Evolutionary conservation across 2,797 vertebrate genomes (phyloP), one percentile per base, ranked within the genome.

Genomic region (Rhinophrynus dorsalis): DNA sequence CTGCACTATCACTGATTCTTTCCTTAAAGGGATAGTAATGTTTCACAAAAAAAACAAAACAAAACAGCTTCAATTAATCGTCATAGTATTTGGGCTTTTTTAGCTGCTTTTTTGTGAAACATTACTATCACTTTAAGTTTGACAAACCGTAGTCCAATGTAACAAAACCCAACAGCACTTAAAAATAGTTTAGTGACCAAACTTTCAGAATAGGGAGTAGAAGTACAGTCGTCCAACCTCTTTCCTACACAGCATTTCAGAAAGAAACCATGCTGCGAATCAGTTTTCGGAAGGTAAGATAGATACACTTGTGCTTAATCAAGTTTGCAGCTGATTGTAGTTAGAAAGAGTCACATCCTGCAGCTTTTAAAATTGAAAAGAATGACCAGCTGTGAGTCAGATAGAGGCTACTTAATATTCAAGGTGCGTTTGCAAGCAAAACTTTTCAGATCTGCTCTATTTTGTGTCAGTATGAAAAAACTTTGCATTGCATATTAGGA

Each of bases 301-400:
- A 68, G 74, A 59, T 50, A 70, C 2, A 1, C 21, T 27, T 3
- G 9, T 42, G 8, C 61, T 21, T 27, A 67, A 37, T 76, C 23
- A 18, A 29, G 40, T 59, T 61, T 74, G 18, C 17, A 52, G 12
- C 42, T 72, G 48, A 47, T 68, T 37, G 55, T 59, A 4, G 2
- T 37, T 67, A 60, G 37, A 50, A 30, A 52, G 62, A 32, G 21
- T 2, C 4, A 35, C 23, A 35, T 74, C 13, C 74, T 73, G 45
- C 33, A 51, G 4, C 35, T 75, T 69, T 38, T 30, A 74, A 63
- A 54, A 67, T 48, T 56, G 45, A 74, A 55, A 68, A 44, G 29
- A 1, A 13, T 56, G 66, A 64, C 59, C 9, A 70, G n/a, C 44
- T 74, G 44, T 73, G 30, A 61, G 61, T 74, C 61, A 74, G 54